Percentiles rank a stretch among this genome's conserved stretches.
Conservation (phyloP, 2,888 invertebrate genomes). For the Plebejus melissa region DNA sequence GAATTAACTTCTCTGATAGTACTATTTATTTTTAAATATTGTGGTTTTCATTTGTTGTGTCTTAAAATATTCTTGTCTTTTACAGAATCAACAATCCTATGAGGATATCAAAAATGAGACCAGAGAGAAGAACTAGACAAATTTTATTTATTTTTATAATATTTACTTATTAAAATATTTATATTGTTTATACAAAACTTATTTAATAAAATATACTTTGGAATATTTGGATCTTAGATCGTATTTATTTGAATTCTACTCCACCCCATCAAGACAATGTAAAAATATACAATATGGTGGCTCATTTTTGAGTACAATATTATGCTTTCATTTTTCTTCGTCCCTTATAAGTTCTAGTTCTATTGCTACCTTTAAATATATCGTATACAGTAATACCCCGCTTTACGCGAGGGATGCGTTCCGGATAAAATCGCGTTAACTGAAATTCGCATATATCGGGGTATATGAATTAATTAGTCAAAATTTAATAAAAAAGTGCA, state of each 20-base stretch:
- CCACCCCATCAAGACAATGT: neutral
- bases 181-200: constrained; percentile 24
- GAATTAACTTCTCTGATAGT: too few species aligned
- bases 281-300: neutral
- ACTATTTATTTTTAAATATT: too few species aligned
- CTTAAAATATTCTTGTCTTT: constrained; percentile 35
- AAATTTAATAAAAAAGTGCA: too few species aligned
- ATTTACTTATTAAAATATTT: neutral
- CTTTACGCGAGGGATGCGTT: too few species aligned
- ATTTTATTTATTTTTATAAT: neutral
- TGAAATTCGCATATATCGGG: too few species aligned
- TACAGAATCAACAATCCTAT: constrained; percentile 69
- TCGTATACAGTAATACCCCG: too few species aligned
- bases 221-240: neutral
- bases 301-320: neutral
- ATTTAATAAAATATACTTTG: constrained; percentile 29
- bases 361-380: too few species aligned
- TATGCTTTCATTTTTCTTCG: neutral
- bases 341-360: neutral
- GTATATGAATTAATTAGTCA: too few species aligned
- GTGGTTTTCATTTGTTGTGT: too few species aligned
- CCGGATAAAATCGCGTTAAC: too few species aligned
- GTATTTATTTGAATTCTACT: neutral
- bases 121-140: constrained; percentile 51
- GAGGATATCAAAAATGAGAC: constrained; percentile 69